Base-by-base conservation (phyloP, 2,797 vertebrate genomes). In the Serranus cabrilla region DNA sequence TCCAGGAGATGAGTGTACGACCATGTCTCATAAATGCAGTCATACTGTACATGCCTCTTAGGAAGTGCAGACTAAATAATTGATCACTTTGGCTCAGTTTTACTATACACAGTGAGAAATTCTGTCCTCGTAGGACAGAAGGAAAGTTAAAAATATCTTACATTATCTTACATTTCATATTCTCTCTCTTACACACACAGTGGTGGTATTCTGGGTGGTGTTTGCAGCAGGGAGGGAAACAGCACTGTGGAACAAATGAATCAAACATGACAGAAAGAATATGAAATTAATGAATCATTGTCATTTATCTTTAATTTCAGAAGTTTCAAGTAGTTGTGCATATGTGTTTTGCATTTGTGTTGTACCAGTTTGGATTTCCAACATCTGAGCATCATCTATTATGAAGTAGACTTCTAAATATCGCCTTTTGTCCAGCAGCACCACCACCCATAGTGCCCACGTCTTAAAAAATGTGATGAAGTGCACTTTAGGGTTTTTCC, bases 61-160 rank as follows among this genome's bases (percentile, higher is more conserved):
- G 62, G 49, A 3, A 86, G 86, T 20, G 54, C 68, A 23, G 5
- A 0, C n/a, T 92, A 47, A 90, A 92, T 93, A 86, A 91, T 93
- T 87, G 13, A 93, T 85, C 25, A 18, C 74, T 63, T 39, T 17
- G 34, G 51, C 71, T 73, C 1, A 5, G 39, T 72, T 90, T 84
- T 83, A 77, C 75, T 47, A 81, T 63, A 59, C 39, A 57, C 31
- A 63, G 57, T 27, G 31, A 69, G 70, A 25, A 31, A 25, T 59
- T 78, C 21, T 49, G 56, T 20, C 45, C 18, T 80, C 63, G 69
- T 16, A 68, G 60, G 21, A 85, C 14, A 23, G 60, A 66, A 45
- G 63, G 21, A 59, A 75, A 51, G 79, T 61, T 87, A 80, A 84
- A 89, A 87, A 90, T 85, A 86, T 52, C 74, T 42, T 46, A 54